Conservation (phyloP, 2,888 invertebrate genomes). For the Hydrotaea diabolus region DNA sequence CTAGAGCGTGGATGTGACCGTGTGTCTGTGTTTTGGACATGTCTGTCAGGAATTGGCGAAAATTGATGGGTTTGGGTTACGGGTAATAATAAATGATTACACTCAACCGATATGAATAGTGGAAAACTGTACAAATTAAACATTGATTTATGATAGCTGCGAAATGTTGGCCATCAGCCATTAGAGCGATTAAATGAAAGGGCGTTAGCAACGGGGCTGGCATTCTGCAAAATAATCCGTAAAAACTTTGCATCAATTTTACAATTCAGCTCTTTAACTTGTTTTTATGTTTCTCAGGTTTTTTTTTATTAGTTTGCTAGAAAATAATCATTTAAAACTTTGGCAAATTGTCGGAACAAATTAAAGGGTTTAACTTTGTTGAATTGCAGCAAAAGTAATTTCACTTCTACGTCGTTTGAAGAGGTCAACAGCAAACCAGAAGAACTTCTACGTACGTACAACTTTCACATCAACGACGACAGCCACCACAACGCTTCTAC, state of each 20-base stretch:
- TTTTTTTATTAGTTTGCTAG: background rate
- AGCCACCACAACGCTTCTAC: no score
- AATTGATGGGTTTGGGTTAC: conserved; percentile 11
- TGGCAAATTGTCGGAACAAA: conserved; percentile 5
- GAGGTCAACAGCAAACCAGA: conserved; percentile 10
- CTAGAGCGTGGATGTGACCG: no score
- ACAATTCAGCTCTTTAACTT: no score
- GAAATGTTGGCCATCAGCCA: background rate
- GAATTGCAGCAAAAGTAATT: conserved; percentile 10
- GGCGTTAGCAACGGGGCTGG: background rate
- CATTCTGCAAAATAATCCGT: background rate
- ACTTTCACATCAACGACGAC: background rate
- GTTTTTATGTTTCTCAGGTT: background rate
- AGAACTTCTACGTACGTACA: no score
- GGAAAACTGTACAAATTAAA: background rate
- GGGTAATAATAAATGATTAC: conserved; percentile 18
- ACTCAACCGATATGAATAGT: background rate
- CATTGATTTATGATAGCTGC: conserved; percentile 13
- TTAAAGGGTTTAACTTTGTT: conserved; percentile 14
- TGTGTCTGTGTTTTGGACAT: background rate
- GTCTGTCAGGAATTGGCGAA: background rate
- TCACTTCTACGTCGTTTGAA: background rate
- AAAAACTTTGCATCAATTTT: background rate
- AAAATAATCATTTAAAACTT: conserved; percentile 4
- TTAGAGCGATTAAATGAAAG: no score